Evolutionary conservation across 2,113 vertebrate species (phyloP), one percentile per base, ranked within the genome.

Genomic region (Deroptyus accipitrinus): DNA sequence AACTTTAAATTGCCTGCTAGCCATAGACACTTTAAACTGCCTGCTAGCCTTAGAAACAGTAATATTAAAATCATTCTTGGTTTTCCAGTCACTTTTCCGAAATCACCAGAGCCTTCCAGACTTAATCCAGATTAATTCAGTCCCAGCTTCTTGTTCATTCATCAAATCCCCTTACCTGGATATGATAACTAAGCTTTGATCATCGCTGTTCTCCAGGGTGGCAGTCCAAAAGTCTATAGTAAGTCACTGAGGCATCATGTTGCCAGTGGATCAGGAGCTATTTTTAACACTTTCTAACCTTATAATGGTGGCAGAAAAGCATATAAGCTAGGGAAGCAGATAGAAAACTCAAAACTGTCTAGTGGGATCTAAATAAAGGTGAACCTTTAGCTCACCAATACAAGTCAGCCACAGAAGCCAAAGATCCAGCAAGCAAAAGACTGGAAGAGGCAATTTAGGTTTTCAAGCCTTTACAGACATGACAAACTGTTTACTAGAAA

Each of bases 71-170:
- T 30, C 8, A 63, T 67, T 46, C 39, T 22, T 48, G 33, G 30
- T 37, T 85, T 83, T 37, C n/a, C 31, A 81, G 39, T 39, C 2
- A 5, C 13, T 78, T 72, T 51, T 9, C 22, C 10, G 28, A 76
- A 48, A 61, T 35, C 35, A 68, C 33, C 42, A 79, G n/a, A 78
- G n/a, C 13, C 25, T 68, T 75, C 55, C 33, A 74, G 70, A 54
- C 9, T 86, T 63, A 46, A 35, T 63, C 28, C 79, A 93, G 24
- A 52, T 27, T 68, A 72, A 83, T 37, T 52, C 19, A 20, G 7
- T 27, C 55, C 35, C 42, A 69, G 7, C 2, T 59, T 19, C 48
- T 41, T 79, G 39, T 25, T 84, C 0, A 0, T 17, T 30, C n/a
- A 76, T 61, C 59, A 67, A 13, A 74, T 41, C 35, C 14, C 39